Evolutionary conservation across 2,113 vertebrate species (phyloP).

Genomic region (human): DNA sequence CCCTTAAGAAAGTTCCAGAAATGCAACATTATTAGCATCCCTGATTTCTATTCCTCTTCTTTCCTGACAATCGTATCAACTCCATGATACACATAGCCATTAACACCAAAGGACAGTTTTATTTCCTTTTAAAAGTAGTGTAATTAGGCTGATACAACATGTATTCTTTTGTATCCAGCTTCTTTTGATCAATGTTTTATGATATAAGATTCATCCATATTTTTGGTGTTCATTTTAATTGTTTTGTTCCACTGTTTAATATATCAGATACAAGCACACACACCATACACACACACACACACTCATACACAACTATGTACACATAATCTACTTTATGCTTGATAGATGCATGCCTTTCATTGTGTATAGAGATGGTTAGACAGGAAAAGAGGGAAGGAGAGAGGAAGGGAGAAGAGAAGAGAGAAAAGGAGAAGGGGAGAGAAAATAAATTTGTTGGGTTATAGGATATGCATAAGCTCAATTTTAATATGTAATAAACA

Average conservation of each 20-base stretch:
- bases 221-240: neutral
- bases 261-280: neutral
- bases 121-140: neutral
- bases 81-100: too few species aligned
- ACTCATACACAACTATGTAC: neutral
- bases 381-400: neutral
- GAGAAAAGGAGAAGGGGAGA: too few species aligned
- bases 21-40: neutral
- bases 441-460: neutral
- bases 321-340: neutral
- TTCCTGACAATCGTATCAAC: neutral
- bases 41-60: neutral
- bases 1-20: neutral
- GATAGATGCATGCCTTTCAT: neutral
- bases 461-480: neutral
- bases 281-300: neutral
- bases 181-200: neutral
- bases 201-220: neutral
- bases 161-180: neutral
- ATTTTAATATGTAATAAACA: constrained; percentile 2
- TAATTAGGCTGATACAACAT: neutral
- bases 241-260: neutral
- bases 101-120: neutral
- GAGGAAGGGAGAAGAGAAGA: fast-evolving
- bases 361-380: neutral